Conservation (phyloP, 2,888 invertebrate species). For the Brachyptera putata region DNA sequence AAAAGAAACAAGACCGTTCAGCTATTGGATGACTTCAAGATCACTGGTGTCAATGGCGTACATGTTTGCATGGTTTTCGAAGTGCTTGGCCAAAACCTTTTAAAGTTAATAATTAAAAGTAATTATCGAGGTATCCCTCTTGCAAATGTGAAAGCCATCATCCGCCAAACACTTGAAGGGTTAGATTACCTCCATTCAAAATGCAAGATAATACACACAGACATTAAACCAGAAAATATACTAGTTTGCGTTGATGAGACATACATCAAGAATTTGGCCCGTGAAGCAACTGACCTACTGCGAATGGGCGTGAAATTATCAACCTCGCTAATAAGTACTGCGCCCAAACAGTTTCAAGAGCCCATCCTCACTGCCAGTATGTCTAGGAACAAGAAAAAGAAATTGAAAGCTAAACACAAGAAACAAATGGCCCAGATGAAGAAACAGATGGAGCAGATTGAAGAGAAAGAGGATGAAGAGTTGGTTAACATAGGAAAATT, state of each 20-base stretch:
- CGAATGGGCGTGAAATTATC: slow-evolving; percentile 88
- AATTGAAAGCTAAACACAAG: slow-evolving; percentile 93
- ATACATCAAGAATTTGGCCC: slow-evolving; percentile 85
- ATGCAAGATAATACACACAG: slow-evolving; percentile 93
- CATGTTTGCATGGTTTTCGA: slow-evolving; percentile 99
- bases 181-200: slow-evolving; percentile 95
- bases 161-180: slow-evolving; percentile 89
- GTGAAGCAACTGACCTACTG: slow-evolving; percentile 92
- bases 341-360: slow-evolving; percentile 79
- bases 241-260: slow-evolving; percentile 87
- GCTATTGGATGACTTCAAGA: slow-evolving; percentile 96
- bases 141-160: slow-evolving; percentile 92
- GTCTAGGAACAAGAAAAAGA: slow-evolving; percentile 97
- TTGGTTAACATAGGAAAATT: slow-evolving; percentile 29
- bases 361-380: slow-evolving; percentile 73
- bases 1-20: slow-evolving; percentile 96
- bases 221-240: slow-evolving; percentile 93
- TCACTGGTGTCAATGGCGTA: slow-evolving; percentile 95
- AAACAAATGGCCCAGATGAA: slow-evolving; percentile 86
- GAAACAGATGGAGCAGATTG: slow-evolving; percentile 91
- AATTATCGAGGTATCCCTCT: slow-evolving; percentile 97
- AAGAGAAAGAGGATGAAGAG: slow-evolving; percentile 73
- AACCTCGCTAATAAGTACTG: slow-evolving; percentile 84
- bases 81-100: slow-evolving; percentile 95
- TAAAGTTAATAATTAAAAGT: slow-evolving; percentile 96